Evolutionary conservation across 2,797 vertebrate species (phyloP).

Genomic region (Oophaga sylvatica): DNA sequence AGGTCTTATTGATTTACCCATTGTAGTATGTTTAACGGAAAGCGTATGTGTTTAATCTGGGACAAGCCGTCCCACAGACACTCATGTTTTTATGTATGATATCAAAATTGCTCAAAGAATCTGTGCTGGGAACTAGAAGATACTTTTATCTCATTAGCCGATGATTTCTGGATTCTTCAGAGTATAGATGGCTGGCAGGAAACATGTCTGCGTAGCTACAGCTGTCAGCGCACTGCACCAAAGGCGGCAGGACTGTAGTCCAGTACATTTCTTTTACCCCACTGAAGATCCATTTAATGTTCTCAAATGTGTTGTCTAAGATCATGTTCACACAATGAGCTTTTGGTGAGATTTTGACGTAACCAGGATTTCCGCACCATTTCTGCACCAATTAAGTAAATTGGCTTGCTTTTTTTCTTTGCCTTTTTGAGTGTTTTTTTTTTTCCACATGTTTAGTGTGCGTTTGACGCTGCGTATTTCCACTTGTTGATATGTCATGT

Average conservation of each 20-base stretch:
- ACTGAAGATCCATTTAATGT: background rate
- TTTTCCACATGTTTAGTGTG: no score
- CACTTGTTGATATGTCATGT: no score
- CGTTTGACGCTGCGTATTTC: no score
- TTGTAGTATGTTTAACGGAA: conserved; percentile 28
- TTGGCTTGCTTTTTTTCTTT: no score
- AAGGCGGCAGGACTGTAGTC: background rate
- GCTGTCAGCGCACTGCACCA: background rate
- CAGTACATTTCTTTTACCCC: background rate
- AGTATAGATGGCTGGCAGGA: conserved; percentile 7
- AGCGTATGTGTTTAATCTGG: conserved; percentile 35
- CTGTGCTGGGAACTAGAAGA: conserved; percentile 24
- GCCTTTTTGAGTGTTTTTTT: no score
- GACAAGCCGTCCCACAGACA: conserved; percentile 2
- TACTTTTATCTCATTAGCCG: conserved; percentile 15
- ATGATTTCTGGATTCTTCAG: conserved; percentile 15
- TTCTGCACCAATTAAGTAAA: no score
- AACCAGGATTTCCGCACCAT: no score
- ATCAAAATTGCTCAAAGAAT: conserved; percentile 26
- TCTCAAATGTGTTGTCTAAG: background rate
- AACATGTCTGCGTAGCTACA: background rate
- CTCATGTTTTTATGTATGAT: conserved; percentile 41
- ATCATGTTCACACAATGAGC: no score
- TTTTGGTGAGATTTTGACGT: no score
- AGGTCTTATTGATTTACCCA: conserved; percentile 38